Evolutionary conservation across 2,797 vertebrate genomes (phyloP), one percentile per base, ranked within the genome.

Genomic region (Bovichtus variegatus): DNA sequence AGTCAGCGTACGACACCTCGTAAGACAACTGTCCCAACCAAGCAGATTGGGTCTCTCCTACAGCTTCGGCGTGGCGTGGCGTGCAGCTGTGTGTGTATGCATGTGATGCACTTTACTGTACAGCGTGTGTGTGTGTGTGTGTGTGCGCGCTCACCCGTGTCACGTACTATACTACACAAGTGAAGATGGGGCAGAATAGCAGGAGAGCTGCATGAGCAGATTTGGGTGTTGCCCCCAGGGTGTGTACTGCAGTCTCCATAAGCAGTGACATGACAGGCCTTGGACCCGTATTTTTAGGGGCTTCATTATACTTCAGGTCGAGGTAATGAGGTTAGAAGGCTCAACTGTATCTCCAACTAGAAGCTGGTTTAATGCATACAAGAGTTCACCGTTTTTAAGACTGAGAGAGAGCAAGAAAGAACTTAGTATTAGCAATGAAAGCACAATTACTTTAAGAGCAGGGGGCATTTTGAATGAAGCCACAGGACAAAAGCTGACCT

Each of bases 181-280:
- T 90, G 89, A 91, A 90, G 91, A 93, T 85, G 89, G 88, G 86
- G 82, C 83, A 89, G 90, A 74, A 83, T 87, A 93, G 86, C 90
- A 93, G 89, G 83, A 92, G 83, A 93, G 93, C 93, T 94, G 91
- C 87, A 92, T 93, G 91, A 85, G 91, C 93, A 94, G 76, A 93
- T 93, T 90, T 85, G 84, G 91, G 87, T 86, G 88, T 89, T 88
- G 84, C 87, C 93, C 84, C 59, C 72, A 25, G 89, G 92, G 87
- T 74, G 76, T 71, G 60, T 62, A 46, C 83, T 86, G 69, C 62
- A 50, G 84, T 68, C 49, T 90, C 76, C 61, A 83, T 76, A 80
- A 78, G 83, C 43, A 68, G 75, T 79, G 87, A 90, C 79, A 47
- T 90, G 92, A 87, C 90, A 92, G 92, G 86, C 78, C 77, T 54